Evolutionary conservation across 2,113 vertebrate genomes (phyloP), one percentile per base, ranked within the genome.

Genomic region (Pan paniscus): DNA sequence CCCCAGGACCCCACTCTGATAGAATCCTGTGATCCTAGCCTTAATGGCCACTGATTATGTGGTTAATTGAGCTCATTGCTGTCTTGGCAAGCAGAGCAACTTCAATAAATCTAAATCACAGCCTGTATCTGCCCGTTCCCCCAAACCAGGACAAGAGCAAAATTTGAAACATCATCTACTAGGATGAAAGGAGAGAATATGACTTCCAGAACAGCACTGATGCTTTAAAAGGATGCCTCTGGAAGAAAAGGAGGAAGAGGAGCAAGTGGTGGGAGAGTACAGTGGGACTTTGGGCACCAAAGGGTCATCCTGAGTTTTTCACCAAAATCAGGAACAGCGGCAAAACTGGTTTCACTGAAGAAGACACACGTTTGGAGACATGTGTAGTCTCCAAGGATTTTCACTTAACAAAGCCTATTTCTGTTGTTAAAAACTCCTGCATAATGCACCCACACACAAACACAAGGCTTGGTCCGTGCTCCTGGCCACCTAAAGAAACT

Each of bases 11-110:
- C 59, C 35, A 43, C 43, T 92, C 30, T 87, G 90, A 88, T 81
- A 95, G 72, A 72, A 95, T 48, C 14, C 25, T 95, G 59, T 81
- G 82, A 32, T 81, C 57, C 20, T 88, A 52, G 30, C 22, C 70
- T 67, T 75, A 93, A 96, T 90, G 80, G n/a, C 78, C 90, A 93
- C 61, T 0, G 32, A 94, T 95, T 90, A 82, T 68, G 89, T 94
- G 46, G 89, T 87, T 93, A 95, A 94, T 79, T 88, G 88, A 90
- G 52, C 35, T 96, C 76, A 82, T 32, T 92, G 79, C 43, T 96
- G 52, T 84, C 75, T 95, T 92, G 78, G 85, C 85, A 90, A 92
- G 76, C 25, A 81, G 22, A 75, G 55, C 35, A 61, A 55, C 72
- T 92, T 96, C 80, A 90, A 38, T 88, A 94, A 85, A 67, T 70